These are phyloP conservation scores for Dermochelys coriacea DNA, from an alignment of 2,797 vertebrate genomes.

Conservation along the genomic window DNA sequence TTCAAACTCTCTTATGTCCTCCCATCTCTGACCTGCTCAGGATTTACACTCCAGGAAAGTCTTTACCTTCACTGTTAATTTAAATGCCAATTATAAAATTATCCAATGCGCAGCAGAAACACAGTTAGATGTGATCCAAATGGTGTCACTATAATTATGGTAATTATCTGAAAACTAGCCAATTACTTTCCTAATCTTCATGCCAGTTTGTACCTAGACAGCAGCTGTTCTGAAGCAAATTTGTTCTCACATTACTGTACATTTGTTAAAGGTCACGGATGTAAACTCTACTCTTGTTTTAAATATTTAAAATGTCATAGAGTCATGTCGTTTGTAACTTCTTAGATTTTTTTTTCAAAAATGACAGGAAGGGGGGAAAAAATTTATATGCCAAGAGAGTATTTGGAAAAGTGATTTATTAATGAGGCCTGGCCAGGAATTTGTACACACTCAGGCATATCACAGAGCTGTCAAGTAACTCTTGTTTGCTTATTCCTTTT, in stretches of 20 bases:
- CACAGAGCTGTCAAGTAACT: constrained; percentile 62
- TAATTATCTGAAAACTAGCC: constrained; percentile 78
- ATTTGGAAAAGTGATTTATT: constrained; percentile 63
- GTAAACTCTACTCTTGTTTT: constrained; percentile 66
- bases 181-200: constrained; percentile 66
- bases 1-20: not conserved
- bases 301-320: constrained; percentile 72
- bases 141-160: constrained; percentile 77
- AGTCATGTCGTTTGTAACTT: constrained; percentile 50
- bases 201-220: constrained; percentile 73
- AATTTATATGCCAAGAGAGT: constrained; percentile 55
- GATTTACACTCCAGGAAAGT: not conserved
- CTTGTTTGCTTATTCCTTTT: constrained; percentile 37
- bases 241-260: constrained; percentile 65
- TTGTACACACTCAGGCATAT: constrained; percentile 50
- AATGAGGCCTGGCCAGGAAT: constrained; percentile 51
- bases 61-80: constrained; percentile 73
- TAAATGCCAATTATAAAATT: constrained; percentile 76
- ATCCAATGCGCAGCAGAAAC: constrained; percentile 67
- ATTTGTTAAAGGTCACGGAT: constrained; percentile 75
- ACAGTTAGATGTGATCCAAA: constrained; percentile 71
- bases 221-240: constrained; percentile 70
- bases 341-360: constrained; percentile 23
- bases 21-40: not conserved
- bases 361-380: constrained; percentile 54